Evolutionary conservation across 1,140 invertebrate species (phyloP).

Genomic region (Ephestia elutella): DNA sequence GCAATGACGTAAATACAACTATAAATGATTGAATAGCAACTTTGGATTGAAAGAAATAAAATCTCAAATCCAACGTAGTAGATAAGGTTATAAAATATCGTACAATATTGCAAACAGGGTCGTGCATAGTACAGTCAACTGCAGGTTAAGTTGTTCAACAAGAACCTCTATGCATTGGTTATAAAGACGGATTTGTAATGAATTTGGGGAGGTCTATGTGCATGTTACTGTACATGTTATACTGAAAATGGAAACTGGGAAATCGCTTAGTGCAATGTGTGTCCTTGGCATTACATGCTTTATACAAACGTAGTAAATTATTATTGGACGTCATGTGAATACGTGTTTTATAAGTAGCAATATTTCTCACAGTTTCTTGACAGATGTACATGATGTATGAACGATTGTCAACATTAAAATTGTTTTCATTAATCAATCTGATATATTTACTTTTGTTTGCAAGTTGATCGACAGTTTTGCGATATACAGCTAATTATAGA

Average conservation of each 20-base stretch:
- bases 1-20: neutral
- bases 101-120: too few species aligned
- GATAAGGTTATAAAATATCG: too few species aligned
- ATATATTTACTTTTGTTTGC: too few species aligned
- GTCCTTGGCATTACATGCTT: constrained; percentile 52
- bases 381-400: neutral
- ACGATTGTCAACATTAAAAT: too few species aligned
- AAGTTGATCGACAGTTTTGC: too few species aligned
- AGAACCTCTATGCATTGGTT: too few species aligned
- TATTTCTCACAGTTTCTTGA: neutral
- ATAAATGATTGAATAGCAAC: neutral
- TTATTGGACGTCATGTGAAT: neutral
- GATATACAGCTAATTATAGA: neutral
- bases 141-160: too few species aligned
- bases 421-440: too few species aligned
- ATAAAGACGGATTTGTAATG: neutral
- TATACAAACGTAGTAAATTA: constrained; percentile 10
- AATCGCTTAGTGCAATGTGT: constrained; percentile 40
- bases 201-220: neutral
- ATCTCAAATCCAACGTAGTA: neutral
- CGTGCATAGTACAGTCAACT: too few species aligned
- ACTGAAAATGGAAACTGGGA: constrained; percentile 68
- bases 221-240: constrained; percentile 26
- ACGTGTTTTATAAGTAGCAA: neutral
- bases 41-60: neutral